Base-by-base conservation (phyloP, 2,113 vertebrate genomes). In the Dicentrarchus labrax region DNA sequence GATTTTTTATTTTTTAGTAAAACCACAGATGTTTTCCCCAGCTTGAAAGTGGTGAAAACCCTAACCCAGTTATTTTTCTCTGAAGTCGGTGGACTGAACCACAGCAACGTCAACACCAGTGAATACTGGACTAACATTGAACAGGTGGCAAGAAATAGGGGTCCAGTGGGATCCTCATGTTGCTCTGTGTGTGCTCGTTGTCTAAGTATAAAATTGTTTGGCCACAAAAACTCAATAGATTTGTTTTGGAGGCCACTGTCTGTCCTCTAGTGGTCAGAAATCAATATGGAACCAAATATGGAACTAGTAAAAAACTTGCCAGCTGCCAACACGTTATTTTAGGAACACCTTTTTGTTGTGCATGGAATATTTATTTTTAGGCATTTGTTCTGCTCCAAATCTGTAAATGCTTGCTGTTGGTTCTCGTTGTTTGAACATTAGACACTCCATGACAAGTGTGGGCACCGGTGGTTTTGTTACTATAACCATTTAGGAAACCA, bases 21-120 rank as follows among this genome's bases (percentile, higher is more conserved):
- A 50, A 48, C 16, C 78, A 51, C 77, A 84, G 69, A 59, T 77
- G 59, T 72, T 62, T 67, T 30, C 76, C 67, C 59, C 72, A 62
- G 70, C 19, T 4, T 43, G 54, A 50, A 56, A 48, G 4, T 1
- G 36, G n/a, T 66, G 12, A 19, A 43, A 84, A 61, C 41, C 5
- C 8, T 68, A 51, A 47, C 22, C 4, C 59, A 24, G 71, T 53
- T 61, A 24, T 62, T 78, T 75, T 50, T 68, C 77, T 62, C 22
- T 22, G 8, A 24, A 54, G 19, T 17, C 30, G 22, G 17, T 48
- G 73, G 41, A 71, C 73, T 9, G 15, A 76, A 66, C 36, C 75
- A 11, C 43, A 79, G 57, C 54, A 38, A 50, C 15, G 16, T 69
- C 72, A 83, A 76, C 76, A 65, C 51, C 67, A 60, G 13, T 17